Evolutionary conservation across 2,888 invertebrate species (phyloP).

Genomic region (Suillia variegata): DNA sequence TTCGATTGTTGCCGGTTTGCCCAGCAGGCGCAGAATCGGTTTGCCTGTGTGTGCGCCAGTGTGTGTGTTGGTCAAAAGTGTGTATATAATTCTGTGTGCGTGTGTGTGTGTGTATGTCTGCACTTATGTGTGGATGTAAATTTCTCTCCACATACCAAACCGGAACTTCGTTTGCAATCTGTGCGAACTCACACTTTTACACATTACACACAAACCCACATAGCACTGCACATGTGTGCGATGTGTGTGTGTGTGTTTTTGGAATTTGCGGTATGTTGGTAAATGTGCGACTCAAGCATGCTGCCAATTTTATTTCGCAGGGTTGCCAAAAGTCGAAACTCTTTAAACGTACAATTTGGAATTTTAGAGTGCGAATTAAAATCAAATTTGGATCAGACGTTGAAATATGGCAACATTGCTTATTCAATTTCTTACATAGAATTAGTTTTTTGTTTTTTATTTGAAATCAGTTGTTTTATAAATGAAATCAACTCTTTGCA

Average conservation of each 20-base stretch:
- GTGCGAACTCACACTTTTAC: background rate
- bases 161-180: background rate
- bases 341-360: too few species aligned
- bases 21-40: too few species aligned
- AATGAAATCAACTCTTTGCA: too few species aligned
- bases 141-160: constrained; percentile 16
- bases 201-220: background rate
- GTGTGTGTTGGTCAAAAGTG: constrained; percentile 24
- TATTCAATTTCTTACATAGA: too few species aligned
- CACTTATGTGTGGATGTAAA: constrained; percentile 17
- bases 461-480: too few species aligned
- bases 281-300: background rate
- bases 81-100: constrained; percentile 35
- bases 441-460: too few species aligned
- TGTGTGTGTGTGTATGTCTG: constrained; percentile 12
- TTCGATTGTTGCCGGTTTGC: constrained; percentile 27
- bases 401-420: too few species aligned
- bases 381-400: too few species aligned
- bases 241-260: background rate
- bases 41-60: constrained; percentile 31
- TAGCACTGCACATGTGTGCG: background rate
- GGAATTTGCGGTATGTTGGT: constrained; percentile 2
- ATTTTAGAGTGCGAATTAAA: too few species aligned
- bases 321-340: background rate
- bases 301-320: background rate